These are phyloP conservation scores for Eupithecia abbreviata DNA, from an alignment of 2,888 invertebrate species.

Conservation along the genomic window DNA sequence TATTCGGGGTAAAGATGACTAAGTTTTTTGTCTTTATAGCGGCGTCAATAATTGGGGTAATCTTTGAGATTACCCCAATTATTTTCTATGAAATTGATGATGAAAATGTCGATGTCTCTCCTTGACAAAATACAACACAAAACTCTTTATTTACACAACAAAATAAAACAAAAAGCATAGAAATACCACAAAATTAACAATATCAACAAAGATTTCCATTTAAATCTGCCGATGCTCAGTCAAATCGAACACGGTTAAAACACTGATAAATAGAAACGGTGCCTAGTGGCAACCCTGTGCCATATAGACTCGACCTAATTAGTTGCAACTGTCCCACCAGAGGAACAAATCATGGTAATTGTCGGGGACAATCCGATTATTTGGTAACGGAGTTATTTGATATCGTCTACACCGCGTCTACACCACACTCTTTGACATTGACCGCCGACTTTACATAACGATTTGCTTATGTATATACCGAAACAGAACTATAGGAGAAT, in stretches of 20 bases:
- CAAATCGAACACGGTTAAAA: not conserved
- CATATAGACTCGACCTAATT: constrained; percentile 1
- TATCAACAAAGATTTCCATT: not conserved
- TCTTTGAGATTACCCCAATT: too few species aligned
- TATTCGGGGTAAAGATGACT: too few species aligned
- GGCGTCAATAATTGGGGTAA: too few species aligned
- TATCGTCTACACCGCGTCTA: not conserved
- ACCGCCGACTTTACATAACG: too few species aligned
- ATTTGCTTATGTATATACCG: too few species aligned
- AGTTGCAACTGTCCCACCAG: not conserved
- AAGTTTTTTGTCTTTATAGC: too few species aligned
- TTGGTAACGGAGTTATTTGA: not conserved
- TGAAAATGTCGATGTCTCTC: not conserved
- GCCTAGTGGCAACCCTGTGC: not conserved
- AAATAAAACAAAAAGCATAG: too few species aligned
- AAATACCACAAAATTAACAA: not conserved
- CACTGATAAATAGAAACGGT: not conserved
- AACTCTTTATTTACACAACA: too few species aligned
- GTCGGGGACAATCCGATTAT: not conserved
- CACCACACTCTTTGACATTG: not conserved
- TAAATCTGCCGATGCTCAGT: not conserved
- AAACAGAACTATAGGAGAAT: too few species aligned
- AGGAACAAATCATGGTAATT: not conserved
- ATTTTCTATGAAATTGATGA: too few species aligned
- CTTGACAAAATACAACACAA: too few species aligned